Evolutionary conservation across 2,113 vertebrate species (phyloP), one percentile per base, ranked within the genome.

Genomic region (Nannobrachium achirus): DNA sequence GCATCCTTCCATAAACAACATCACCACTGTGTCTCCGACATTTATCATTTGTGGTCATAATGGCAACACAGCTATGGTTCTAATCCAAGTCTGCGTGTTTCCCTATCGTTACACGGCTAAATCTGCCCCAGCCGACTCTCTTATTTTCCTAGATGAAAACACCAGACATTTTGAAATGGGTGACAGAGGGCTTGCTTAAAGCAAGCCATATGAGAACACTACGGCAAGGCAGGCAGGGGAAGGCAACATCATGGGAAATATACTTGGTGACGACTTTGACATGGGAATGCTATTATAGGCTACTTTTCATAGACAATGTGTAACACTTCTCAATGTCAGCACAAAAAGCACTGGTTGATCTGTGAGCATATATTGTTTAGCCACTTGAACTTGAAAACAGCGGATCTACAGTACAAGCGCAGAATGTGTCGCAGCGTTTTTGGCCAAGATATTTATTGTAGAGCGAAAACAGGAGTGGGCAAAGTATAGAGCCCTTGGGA

Each of bases 1-100:
- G 86, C 82, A 80, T 82, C 77, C 85, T 81, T 91, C 81, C 86
- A 89, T 86, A 88, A 90, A 89, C 87, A 91, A 90, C 89, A 87
- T 71, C 85, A 79, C 88, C 79, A 73, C 82, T 45, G 79, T 70
- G 76, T 88, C 82, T 73, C 71, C 80, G 59, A 87, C 80, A 71
- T 91, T 90, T 86, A 88, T 88, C 85, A 90, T 89, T 80, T 86
- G 88, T 68, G 88, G 90, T 89, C 78, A 72, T 56, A 69, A 75
- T 73, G 82, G 83, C 75, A 78, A 86, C 83, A 42, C 79, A 80
- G 78, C 81, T 83, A 69, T 76, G 86, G 81, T 81, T 86, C 81
- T 75, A 71, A 84, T 89, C 87, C 86, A 71, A 78, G 79, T 65
- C 75, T 79, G 76, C 71, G 16, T 76, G 79, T 85, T 81, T 68